Conservation (phyloP, 2,797 vertebrate genomes). For the Remorina albescens region DNA sequence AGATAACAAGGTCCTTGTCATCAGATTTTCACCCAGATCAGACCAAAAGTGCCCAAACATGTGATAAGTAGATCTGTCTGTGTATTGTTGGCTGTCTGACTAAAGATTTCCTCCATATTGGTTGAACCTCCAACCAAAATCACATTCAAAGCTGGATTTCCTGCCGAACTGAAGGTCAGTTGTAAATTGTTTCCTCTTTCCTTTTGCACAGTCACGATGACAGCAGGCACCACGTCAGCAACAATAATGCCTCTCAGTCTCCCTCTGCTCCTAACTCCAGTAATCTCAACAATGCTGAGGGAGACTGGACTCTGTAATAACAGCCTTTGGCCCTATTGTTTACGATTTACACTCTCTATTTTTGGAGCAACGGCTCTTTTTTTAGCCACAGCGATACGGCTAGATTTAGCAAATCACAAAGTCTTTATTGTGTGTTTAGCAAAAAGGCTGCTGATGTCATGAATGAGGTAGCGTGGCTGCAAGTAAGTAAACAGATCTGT, state of each 20-base stretch:
- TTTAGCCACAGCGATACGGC: slow-evolving; percentile 71
- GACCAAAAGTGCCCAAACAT: slow-evolving; percentile 20
- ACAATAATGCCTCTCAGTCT: slow-evolving; percentile 69
- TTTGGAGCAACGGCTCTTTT: slow-evolving; percentile 69
- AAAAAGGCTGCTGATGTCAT: slow-evolving; percentile 65
- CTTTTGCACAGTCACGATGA: slow-evolving; percentile 77
- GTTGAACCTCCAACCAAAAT: slow-evolving; percentile 52
- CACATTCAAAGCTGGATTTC: slow-evolving; percentile 65
- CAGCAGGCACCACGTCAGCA: slow-evolving; percentile 73
- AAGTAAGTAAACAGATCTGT: slow-evolving; percentile 58
- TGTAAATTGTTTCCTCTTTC: slow-evolving; percentile 49
- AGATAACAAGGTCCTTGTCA: slow-evolving; percentile 25
- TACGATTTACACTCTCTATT: slow-evolving; percentile 67
- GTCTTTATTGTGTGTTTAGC: slow-evolving; percentile 67
- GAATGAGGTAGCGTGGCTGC: slow-evolving; percentile 46
- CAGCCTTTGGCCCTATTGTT: slow-evolving; percentile 72
- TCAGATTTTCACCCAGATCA: slow-evolving; percentile 36
- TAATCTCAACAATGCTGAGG: slow-evolving; percentile 66
- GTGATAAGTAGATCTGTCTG: background rate
- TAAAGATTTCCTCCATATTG: slow-evolving; percentile 46
- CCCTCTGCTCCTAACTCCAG: slow-evolving; percentile 48
- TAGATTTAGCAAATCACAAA: slow-evolving; percentile 61
- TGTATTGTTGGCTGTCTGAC: slow-evolving; percentile 33
- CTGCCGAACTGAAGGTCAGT: slow-evolving; percentile 64
- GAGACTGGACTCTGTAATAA: slow-evolving; percentile 67